Evolutionary conservation across 1,140 invertebrate species (phyloP), one percentile per base, ranked within the genome.

Genomic region (Heterodera carotae): DNA sequence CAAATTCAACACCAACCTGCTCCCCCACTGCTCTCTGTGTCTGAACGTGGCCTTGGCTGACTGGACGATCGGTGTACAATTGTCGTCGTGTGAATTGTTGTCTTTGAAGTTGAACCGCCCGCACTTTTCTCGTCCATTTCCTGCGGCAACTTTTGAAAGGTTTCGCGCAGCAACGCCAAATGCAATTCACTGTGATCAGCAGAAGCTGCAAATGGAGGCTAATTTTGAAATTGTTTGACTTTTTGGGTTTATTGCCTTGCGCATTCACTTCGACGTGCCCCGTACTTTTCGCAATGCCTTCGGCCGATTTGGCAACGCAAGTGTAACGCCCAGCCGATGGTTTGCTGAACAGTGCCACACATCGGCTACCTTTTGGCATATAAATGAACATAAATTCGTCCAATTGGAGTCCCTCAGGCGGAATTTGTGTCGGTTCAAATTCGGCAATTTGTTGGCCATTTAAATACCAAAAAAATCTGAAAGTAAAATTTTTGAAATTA

Each of bases 391-490:
- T 80, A n/a, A 80, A 77, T 53, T 34, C 18, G 1, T 67, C 69
- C 25, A 78, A 43, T 74, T 34, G 25, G 22, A 74, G 31, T 59
- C 56, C 71, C n/a, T 74, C 71, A 12, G 59, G 31, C 0, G 48
- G 12, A 62, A 62, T 33, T 39, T 34, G 27, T 29, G 27, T 7
- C 15, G 81, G 39, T 22, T 64, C 53, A 15, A 81, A 69, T 69
- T 81, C 78, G 36, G 56, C 66, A 34, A 84, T 60, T 59, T 78
- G 71, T 29, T 69, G 73, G 15, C 85, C 85, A 64, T 86, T 82
- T n/a, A 86, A 76, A 60, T 81, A 86, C 85, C 85, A 86, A 8
- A 69, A 78, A 68, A 85, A 86, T 62, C 85, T 82, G 33, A 39
- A 76, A 78, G 34, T 18, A 8, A 3, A 78, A 72, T 75, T 66